Evolutionary conservation across 2,113 vertebrate species (phyloP).

Genomic region (Gavia stellata): DNA sequence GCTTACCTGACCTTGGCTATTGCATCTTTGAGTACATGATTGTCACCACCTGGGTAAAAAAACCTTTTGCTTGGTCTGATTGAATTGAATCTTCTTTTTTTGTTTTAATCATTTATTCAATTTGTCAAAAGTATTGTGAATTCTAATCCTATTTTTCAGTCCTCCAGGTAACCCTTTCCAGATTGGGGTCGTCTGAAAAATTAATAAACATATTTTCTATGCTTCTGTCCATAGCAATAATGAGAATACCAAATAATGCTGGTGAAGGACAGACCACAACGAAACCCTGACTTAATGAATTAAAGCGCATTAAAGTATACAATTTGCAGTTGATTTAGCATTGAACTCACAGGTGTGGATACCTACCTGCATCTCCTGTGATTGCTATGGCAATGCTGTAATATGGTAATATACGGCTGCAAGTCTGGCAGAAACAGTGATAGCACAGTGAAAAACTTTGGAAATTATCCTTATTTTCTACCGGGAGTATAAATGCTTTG

Average conservation of each 20-base stretch:
- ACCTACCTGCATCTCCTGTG: not conserved
- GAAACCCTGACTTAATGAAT: not conserved
- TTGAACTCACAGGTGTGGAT: not conserved
- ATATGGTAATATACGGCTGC: accelerated
- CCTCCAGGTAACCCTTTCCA: not conserved
- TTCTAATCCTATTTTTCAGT: not conserved
- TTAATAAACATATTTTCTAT: not conserved
- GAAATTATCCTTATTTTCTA: not conserved
- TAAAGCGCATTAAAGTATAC: not conserved
- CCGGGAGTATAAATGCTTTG: not conserved
- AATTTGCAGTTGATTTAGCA: not conserved
- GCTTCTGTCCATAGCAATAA: not conserved
- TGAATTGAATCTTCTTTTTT: not conserved
- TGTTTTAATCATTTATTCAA: not conserved
- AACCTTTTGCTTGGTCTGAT: not conserved
- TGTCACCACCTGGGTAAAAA: not conserved
- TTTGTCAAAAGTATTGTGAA: not conserved
- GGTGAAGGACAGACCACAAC: not conserved
- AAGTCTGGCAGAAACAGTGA: not conserved
- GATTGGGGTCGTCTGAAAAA: not conserved
- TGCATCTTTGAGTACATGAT: not conserved
- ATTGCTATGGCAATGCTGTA: accelerated
- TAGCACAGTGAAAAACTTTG: not conserved
- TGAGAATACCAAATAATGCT: not conserved
- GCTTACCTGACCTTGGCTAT: not conserved